phyloP scores from a whole-genome alignment of 2,797 vertebrate species.

The Cygnus olor region DNA sequence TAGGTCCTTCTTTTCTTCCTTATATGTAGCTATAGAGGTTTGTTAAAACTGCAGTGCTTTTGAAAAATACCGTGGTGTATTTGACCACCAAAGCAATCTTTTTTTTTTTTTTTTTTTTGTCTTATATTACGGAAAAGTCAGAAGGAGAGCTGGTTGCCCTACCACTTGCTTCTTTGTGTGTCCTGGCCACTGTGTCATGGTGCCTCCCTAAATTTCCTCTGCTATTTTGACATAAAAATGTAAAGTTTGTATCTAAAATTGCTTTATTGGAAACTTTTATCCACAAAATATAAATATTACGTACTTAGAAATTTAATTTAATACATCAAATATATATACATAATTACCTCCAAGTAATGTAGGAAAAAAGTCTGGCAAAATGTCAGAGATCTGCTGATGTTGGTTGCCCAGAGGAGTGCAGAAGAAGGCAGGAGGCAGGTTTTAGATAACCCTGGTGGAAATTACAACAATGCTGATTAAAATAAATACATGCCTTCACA shows the following conservation, averaged over 20 bases:
- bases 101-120: neutral
- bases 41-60: neutral
- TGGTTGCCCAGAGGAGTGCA: neutral
- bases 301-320: neutral
- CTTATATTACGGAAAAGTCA: neutral
- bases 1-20: neutral
- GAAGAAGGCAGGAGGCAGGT: neutral
- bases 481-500: neutral
- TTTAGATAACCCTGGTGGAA: neutral
- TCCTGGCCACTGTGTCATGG: neutral
- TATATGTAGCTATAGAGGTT: neutral
- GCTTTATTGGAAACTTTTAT: neutral
- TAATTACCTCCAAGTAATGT: neutral
- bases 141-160: neutral
- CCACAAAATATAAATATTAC: neutral
- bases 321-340: neutral
- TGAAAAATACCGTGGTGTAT: neutral
- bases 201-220: neutral
- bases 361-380: neutral
- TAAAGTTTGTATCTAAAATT: neutral
- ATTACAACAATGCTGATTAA: neutral
- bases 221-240: neutral
- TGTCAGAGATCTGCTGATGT: neutral
- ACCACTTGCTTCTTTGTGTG: neutral
- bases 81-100: neutral